Evolutionary conservation across 2,888 invertebrate genomes (phyloP).

Genomic region (Carcina quercana): DNA sequence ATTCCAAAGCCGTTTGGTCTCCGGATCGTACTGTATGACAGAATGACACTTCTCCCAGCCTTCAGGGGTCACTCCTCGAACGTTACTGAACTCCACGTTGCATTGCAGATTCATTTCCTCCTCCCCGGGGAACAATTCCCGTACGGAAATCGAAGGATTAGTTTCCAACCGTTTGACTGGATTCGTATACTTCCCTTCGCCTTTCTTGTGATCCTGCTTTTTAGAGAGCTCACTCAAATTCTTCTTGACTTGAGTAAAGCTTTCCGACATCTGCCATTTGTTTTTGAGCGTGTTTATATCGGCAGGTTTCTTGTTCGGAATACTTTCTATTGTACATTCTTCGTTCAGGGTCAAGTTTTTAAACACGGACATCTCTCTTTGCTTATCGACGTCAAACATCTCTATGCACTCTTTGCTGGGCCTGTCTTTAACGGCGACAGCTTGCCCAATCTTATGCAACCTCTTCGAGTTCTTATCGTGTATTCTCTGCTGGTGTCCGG

Average conservation of each 20-base stretch:
- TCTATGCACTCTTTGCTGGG: slow-evolving; percentile 31
- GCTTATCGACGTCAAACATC: slow-evolving; percentile 35
- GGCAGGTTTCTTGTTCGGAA: slow-evolving; percentile 62
- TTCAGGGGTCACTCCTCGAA: slow-evolving; percentile 83
- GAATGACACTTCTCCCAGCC: slow-evolving; percentile 90
- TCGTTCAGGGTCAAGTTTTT: slow-evolving; percentile 71
- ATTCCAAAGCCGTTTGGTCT: slow-evolving; percentile 87
- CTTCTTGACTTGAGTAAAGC: slow-evolving; percentile 66
- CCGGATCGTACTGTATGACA: slow-evolving; percentile 86
- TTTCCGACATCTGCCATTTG: slow-evolving; percentile 69
- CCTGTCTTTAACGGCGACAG: slow-evolving; percentile 47
- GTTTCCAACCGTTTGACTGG: slow-evolving; percentile 81
- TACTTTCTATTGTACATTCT: slow-evolving; percentile 74
- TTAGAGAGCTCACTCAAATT: slow-evolving; percentile 65
- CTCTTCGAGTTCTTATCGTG: slow-evolving; percentile 58
- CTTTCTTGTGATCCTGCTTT: slow-evolving; percentile 60
- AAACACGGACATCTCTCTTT: slow-evolving; percentile 36
- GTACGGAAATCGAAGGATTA: slow-evolving; percentile 87
- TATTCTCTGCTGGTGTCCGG: slow-evolving; percentile 51
- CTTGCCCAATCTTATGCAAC: slow-evolving; percentile 61
- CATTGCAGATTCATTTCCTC: slow-evolving; percentile 87
- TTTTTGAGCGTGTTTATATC: slow-evolving; percentile 67
- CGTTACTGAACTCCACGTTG: slow-evolving; percentile 82
- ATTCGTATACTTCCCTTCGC: slow-evolving; percentile 67
- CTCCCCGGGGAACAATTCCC: slow-evolving; percentile 87